Conservation (phyloP, 2,113 vertebrate genomes). For the Solea senegalensis region DNA sequence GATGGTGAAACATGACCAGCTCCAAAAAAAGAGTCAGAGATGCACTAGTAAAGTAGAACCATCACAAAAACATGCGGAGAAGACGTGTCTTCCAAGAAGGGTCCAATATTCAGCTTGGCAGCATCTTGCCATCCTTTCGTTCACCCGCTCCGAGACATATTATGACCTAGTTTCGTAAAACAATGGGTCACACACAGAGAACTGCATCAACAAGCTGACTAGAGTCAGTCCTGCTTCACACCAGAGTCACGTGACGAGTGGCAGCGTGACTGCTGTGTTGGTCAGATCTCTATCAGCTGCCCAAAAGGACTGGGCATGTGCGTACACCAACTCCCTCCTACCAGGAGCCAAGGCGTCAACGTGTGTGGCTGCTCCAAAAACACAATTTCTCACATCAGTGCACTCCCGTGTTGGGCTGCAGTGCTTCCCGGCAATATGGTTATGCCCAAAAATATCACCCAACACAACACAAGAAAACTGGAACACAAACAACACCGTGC, state of each 20-base stretch:
- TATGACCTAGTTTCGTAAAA: slow-evolving; percentile 56
- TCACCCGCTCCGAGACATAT: slow-evolving; percentile 35
- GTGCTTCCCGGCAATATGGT: slow-evolving; percentile 46
- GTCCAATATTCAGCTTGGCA: slow-evolving; percentile 44
- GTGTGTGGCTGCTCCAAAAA: slow-evolving; percentile 65
- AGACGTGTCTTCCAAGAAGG: slow-evolving; percentile 30
- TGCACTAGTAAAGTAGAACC: slow-evolving; percentile 14
- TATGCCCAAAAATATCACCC: slow-evolving; percentile 37
- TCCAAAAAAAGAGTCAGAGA: slow-evolving; percentile 40
- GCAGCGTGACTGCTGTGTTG: slow-evolving; percentile 57
- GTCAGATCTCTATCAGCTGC: slow-evolving; percentile 55
- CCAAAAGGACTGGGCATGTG: slow-evolving; percentile 60
- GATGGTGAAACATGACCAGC: slow-evolving; percentile 30
- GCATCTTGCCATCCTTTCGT: slow-evolving; percentile 36
- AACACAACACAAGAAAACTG: slow-evolving; percentile 33
- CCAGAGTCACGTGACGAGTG: slow-evolving; percentile 53
- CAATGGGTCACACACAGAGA: slow-evolving; percentile 53
- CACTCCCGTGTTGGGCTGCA: slow-evolving; percentile 56
- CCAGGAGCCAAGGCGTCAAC: slow-evolving; percentile 66
- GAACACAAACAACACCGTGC: slow-evolving; percentile 15
- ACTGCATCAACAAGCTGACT: slow-evolving; percentile 59
- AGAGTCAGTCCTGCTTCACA: slow-evolving; percentile 49
- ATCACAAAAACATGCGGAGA: slow-evolving; percentile 18
- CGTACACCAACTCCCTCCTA: slow-evolving; percentile 44
- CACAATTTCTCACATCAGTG: slow-evolving; percentile 70